Percentiles rank a stretch among this genome's conserved stretches.
Conservation (phyloP, 2,113 vertebrate genomes). For the Forbesichthys agassizii region DNA sequence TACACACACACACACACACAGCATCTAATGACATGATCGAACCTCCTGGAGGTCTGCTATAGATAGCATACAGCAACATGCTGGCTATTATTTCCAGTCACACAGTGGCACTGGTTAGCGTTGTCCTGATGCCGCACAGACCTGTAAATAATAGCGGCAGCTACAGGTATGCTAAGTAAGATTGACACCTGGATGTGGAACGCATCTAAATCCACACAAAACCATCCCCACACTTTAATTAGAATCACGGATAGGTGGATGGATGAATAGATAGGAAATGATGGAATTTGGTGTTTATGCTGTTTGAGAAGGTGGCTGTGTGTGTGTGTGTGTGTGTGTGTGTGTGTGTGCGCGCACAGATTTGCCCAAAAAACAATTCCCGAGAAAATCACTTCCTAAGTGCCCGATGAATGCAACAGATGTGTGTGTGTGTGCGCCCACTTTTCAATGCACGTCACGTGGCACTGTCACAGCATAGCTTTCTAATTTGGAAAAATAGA, state of each 20-base stretch:
- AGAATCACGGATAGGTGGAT: constrained; percentile 40
- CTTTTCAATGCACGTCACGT: constrained; percentile 49
- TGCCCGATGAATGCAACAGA: constrained; percentile 68
- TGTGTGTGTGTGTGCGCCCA: constrained; percentile 36
- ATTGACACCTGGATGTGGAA: too few relatives aligned
- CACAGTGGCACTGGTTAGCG: too few relatives aligned
- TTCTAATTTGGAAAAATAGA: constrained; percentile 65
- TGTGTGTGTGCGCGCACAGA: neutral
- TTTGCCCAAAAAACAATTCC: neutral
- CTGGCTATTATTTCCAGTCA: too few relatives aligned
- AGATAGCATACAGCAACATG: too few relatives aligned
- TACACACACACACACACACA: constrained; percentile 7
- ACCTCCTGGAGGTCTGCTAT: too few relatives aligned
- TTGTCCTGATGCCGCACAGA: too few relatives aligned
- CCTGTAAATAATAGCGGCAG: too few relatives aligned
- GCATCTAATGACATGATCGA: too few relatives aligned
- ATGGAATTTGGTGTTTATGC: constrained; percentile 59
- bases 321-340: neutral
- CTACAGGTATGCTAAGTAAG: too few relatives aligned
- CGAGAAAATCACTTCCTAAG: constrained; percentile 66
- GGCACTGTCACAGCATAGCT: constrained; percentile 50
- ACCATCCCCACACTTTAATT: constrained; percentile 42
- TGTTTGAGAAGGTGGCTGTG: constrained; percentile 37
- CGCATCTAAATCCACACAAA: too few relatives aligned
- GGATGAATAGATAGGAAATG: constrained; percentile 35